phyloP scores from a whole-genome alignment of 2,113 vertebrate genomes.

The Stegostoma tigrinum region DNA sequence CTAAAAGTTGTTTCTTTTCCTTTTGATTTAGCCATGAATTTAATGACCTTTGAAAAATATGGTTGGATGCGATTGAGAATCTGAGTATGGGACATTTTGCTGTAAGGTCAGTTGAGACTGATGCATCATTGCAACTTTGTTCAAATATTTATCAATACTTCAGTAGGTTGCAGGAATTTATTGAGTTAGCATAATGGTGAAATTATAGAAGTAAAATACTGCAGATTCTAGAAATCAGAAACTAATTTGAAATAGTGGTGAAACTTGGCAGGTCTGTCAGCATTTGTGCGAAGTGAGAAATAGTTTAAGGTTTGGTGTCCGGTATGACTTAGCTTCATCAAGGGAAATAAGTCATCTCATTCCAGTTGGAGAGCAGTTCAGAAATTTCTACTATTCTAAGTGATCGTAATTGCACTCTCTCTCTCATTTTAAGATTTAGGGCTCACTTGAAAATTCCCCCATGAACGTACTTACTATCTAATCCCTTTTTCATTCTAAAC shows the following conservation, averaged over 20 bases:
- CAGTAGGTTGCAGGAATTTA: neutral
- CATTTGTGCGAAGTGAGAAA: no score
- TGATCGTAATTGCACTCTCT: neutral
- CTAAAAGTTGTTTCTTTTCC: neutral
- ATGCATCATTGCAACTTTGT: neutral
- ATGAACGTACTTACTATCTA: neutral
- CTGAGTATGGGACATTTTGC: neutral
- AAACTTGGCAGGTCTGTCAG: no score
- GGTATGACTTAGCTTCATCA: no score
- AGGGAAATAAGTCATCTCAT: neutral
- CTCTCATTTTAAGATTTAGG: neutral
- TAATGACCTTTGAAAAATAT: neutral
- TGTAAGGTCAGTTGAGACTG: neutral
- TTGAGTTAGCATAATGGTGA: neutral
- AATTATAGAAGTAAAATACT: neutral
- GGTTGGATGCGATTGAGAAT: neutral
- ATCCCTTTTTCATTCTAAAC: neutral
- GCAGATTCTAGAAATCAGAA: no score
- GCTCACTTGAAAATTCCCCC: neutral
- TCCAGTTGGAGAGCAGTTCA: neutral
- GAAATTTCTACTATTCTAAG: neutral
- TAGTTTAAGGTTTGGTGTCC: no score
- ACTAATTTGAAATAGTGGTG: no score
- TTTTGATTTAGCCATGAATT: neutral
- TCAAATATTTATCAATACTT: no score